Evolutionary conservation across 37 sponge, comb jelly and placozoan genomes (phyloP), one percentile per base, ranked within the genome.

Genomic region (Theonella swinhoei): DNA sequence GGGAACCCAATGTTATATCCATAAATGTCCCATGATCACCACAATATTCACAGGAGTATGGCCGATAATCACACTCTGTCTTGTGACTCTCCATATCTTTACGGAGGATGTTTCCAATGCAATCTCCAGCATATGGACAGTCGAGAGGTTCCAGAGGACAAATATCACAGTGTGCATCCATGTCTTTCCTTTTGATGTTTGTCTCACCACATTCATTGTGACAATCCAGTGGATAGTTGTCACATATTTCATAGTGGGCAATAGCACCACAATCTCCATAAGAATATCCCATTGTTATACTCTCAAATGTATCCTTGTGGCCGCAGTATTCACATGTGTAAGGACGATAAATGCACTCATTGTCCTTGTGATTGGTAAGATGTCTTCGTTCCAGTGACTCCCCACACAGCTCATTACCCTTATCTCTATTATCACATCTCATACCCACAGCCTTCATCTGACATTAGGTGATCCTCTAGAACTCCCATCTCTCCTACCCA

Each of bases 61-160:
- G 54, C 14, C 54, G 54, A 47, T 17, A 47, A 7, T 47, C 54
- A 47, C 54, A 47, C 54, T 47, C 54, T 47, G 54, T 14, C 54
- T 47, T 47, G 54, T 47, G 54, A 17, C 54, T 7, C 14, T 47
- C 54, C 54, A 47, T 47, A 14, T 47, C 54, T 14, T 14, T 47
- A 17, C 54, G 54, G 11, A 47, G 54, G 54, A 47, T 47, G 11
- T 47, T 47, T 47, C 54, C n/a, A n/a, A n/a, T 47, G 7, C 14
- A 14, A 47, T 47, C 11, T 17, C 11, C 14, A 47, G 11, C n/a
- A 79, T 26, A 28, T 30, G 80, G 40, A 35, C 65, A 64, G 7
- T 79, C 67, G 11, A 79, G 11, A 38, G 80, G 80, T 41, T 47
- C 54, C 54, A 47, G 54, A 47, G 54, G 54, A 47, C 54, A 47